Conservation (phyloP, 92 coral and sea anemone species). For the Nematostella vectensis region DNA sequence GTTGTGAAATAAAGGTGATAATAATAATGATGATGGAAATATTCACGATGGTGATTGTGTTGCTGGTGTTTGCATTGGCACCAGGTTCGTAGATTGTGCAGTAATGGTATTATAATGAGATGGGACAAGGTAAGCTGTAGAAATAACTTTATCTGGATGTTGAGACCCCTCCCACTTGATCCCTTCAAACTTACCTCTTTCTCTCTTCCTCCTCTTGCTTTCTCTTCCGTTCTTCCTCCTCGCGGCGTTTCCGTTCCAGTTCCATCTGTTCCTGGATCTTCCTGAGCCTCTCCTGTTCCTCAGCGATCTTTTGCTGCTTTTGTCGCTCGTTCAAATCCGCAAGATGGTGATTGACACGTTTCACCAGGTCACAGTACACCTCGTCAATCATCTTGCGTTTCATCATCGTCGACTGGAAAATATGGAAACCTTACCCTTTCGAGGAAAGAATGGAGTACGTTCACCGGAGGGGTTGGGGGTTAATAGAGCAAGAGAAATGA, state of each 20-base stretch:
- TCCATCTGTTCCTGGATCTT: slow-evolving; percentile 98
- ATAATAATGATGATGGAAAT: too few relatives aligned
- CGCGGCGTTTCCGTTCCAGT: slow-evolving; percentile 77
- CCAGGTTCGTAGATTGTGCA: too few relatives aligned
- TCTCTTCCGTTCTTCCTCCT: slow-evolving; percentile 90
- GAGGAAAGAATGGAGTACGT: too few relatives aligned
- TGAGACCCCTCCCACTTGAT: neutral
- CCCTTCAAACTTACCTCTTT: slow-evolving; percentile 29
- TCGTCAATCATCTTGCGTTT: slow-evolving; percentile 64
- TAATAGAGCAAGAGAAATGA: too few relatives aligned
- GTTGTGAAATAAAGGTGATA: too few relatives aligned
- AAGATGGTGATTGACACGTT: slow-evolving; percentile 66
- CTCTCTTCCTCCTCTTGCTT: slow-evolving; percentile 82
- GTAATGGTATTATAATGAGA: too few relatives aligned
- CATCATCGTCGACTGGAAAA: slow-evolving; percentile 58
- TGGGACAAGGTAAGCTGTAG: too few relatives aligned
- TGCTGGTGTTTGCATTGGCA: too few relatives aligned
- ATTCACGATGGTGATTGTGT: too few relatives aligned
- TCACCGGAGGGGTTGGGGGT: too few relatives aligned
- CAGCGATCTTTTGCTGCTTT: slow-evolving; percentile 81
- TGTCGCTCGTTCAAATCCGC: slow-evolving; percentile 71
- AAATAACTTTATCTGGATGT: too few relatives aligned
- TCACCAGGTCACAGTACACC: slow-evolving; percentile 56
- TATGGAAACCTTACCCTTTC: too few relatives aligned
- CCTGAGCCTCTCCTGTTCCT: slow-evolving; percentile 82